Base-by-base conservation (phyloP, 2,888 invertebrate species). In the Empis livida region DNA sequence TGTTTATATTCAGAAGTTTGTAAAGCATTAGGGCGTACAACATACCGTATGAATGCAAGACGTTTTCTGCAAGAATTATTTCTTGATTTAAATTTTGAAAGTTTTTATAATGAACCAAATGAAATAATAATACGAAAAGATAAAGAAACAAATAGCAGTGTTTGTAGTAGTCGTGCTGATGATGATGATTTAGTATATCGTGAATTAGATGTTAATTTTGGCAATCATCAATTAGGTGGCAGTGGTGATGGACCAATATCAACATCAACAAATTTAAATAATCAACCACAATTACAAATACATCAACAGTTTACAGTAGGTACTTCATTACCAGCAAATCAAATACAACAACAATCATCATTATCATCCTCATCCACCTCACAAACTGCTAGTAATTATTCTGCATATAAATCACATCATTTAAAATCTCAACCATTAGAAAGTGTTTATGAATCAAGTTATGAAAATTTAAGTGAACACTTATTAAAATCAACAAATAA, bases 1-100 rank as follows among this genome's bases (percentile, higher is more conserved):
- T 96, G 96, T 68, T 76, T 95, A 15, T 96, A 92, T 71, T 93
- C 92, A 0, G 95, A 96, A 67, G 83, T 93, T 13, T 84, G 88
- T 64, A 80, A 79, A 51, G 73, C 88, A 48, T 72, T 95, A 47
- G 80, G 86, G 1, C 77, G 79, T 46, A 84, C 83, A 64, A 82
- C 84, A 40, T 93, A 90, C 68, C 79, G 91, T 61, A 73, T 93
- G 61, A 78, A 79, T 51, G 83, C 91, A 3, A 76, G 95, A 11
- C 77, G 92, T 47, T 90, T 94, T 67, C 73, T 96, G 30, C 95
- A 96, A 65, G 96, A 96, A 67, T 73, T 96, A 35, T 96, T 96
- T 68, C 75, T 90, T 44, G 95, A 95, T 61, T 75, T 88, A 20
- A 74, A 76, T 59, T 90, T 87, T 62, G 81, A 82, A 43, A 74